Evolutionary conservation across 2,113 vertebrate genomes (phyloP), one percentile per base, ranked within the genome.

Genomic region (Triplophysa siluroides): DNA sequence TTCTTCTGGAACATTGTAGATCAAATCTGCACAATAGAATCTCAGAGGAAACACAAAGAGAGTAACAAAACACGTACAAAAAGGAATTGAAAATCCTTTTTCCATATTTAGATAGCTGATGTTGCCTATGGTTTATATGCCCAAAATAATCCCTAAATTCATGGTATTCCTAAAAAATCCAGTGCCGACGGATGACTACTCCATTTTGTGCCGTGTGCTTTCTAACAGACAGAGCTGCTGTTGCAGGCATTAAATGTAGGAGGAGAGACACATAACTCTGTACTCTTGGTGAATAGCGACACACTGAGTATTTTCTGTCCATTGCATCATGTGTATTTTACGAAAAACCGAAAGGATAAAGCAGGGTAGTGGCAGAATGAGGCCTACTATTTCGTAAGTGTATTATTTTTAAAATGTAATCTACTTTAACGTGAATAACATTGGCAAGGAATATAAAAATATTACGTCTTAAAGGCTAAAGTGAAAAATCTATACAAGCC

Each of bases 1-100:
- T 76, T 86, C 83, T 61, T 85, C 85, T 6, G 81, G 79, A 60
- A 86, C 26, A 13, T 78, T 64, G 70, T 83, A 86, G 63, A 14
- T 85, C 10, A 86, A 6, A 66, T 87, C 84, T 50, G 41, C 82
- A 38, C 63, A 19, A n/a, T 69, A 60, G 60, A 24, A 10, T n/a
- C 13, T 18, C 12, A 75, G 11, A 33, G 89, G 21, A 38, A 81
- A 18, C 5, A 80, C 60, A 8, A 82, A 0, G 0, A 85, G 3
- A n/a, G 84, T 8, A 2, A 85, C 64, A 56, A 63, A 26, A 41
- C 78, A 65, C 0, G 24, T 0, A 7, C 56, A 50, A 2, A 18
- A 14, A 19, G 50, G 71, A 41, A 58, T 10, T 9, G 4, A 10
- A 19, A 70, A 74, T 18, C 13, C 18, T 24, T 38, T 3, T 29